Evolutionary conservation across 2,113 vertebrate genomes (phyloP).

Genomic region (Dicerorhinus sumatrensis): DNA sequence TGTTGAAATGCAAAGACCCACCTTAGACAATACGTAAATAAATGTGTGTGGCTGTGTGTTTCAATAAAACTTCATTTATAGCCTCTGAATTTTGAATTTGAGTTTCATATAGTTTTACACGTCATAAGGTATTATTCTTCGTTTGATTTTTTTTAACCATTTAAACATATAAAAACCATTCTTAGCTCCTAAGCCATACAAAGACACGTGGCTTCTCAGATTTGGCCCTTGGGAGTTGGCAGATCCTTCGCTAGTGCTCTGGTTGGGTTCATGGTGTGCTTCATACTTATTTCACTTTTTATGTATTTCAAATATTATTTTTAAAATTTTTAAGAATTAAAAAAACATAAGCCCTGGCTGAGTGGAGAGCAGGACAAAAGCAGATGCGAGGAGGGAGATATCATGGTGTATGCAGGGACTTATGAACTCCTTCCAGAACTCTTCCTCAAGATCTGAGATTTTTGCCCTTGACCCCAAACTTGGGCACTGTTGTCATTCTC

Average conservation of each 20-base stretch:
- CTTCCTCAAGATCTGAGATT: background rate
- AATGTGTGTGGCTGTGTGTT: background rate
- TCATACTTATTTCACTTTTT: background rate
- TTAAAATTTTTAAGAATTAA: background rate
- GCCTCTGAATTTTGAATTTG: background rate
- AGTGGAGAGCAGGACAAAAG: background rate
- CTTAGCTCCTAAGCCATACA: background rate
- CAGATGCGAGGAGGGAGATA: background rate
- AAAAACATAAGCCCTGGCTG: background rate
- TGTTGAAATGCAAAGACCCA: background rate
- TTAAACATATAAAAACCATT: background rate
- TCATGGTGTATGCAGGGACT: rapidly evolving
- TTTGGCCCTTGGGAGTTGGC: rapidly evolving
- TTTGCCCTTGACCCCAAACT: background rate
- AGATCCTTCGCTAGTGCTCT: rapidly evolving
- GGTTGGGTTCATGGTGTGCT: background rate
- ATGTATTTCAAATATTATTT: background rate
- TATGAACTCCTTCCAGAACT: background rate
- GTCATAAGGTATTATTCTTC: background rate
- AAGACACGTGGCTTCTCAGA: background rate
- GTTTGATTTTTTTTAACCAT: background rate
- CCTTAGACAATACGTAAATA: background rate
- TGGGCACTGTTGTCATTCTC: background rate
- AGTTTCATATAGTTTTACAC: background rate
- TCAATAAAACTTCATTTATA: no score